Evolutionary conservation across 2,888 invertebrate genomes (phyloP), one percentile per base, ranked within the genome.

Genomic region (Lasius fuliginosus): DNA sequence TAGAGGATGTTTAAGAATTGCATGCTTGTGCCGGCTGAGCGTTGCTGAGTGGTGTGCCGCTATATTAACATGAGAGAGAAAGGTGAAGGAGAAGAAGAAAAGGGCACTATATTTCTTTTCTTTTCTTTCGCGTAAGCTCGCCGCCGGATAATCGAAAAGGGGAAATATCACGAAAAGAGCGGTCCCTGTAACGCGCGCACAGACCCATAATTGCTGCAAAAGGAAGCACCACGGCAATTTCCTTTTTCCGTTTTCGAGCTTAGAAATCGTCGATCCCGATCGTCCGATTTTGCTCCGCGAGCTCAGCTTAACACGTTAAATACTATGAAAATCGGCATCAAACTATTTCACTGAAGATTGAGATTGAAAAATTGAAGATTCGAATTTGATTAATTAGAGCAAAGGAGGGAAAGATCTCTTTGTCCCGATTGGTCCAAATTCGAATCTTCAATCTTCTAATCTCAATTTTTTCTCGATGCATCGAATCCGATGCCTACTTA

Each of bases 41-140:
- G 92, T 94, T 94, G 92, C 93, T 92, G 94, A 94, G 94, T 18
- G n/a, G 94, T 94, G 94, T 94, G 94, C 90, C 91, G 91, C 92
- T 94, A 93, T 90, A 93, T 93, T 93, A 93, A 93, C 93, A 92
- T 86, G 88, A 88, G 87, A 82, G 73, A 90, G 90, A 89, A 89
- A 89, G 86, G 82, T 56, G 90, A 79, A 87, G 77, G 75, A 83
- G 83, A 88, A 67, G 74, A 86, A 46, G 65, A 77, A 82, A 79
- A 76, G 74, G 83, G 60, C 65, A 83, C 67, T 82, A 27, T 68
- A 58, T n/a, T 53, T 53, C 12, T 46, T 46, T 42, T 46, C 3
- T 18, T 18, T 46, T 46, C 46, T 18, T 77, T 76, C 69, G 77
- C 56, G 23, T 69, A 67, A 73, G 42, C 58, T 64, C 68, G 60